Conservation (phyloP, 2,888 invertebrate species). For the Conchocele bisecta region DNA sequence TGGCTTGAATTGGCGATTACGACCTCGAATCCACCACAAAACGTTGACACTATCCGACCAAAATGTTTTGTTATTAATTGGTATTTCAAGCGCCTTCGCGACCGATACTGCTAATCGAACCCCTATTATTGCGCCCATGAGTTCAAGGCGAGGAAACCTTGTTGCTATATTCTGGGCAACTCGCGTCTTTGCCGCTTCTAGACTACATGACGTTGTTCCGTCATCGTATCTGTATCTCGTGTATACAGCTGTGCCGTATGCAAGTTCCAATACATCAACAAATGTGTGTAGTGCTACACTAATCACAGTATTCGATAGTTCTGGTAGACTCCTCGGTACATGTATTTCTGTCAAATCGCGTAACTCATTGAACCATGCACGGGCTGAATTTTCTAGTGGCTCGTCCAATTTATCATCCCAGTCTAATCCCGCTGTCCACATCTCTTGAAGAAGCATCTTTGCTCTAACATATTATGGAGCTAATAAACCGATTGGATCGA, state of each 20-base stretch:
- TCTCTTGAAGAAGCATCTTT: too few species aligned
- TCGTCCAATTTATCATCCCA: too few species aligned
- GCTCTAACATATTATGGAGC: too few species aligned
- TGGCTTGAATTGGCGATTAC: conserved; percentile 34
- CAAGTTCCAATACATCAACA: conserved; percentile 40
- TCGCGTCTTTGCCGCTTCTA: conserved; percentile 30
- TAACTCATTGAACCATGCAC: too few species aligned
- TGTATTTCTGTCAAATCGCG: too few species aligned
- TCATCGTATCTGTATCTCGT: conserved; percentile 13
- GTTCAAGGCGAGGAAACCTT: conserved; percentile 32
- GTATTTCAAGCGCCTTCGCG: neutral
- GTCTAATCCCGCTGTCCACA: too few species aligned
- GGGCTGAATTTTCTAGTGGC: too few species aligned
- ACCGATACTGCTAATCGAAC: conserved; percentile 8
- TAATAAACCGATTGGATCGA: too few species aligned
- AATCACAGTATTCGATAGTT: neutral
- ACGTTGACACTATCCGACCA: conserved; percentile 36
- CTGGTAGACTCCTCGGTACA: too few species aligned
- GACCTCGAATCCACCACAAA: conserved; percentile 43
- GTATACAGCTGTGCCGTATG: conserved; percentile 41
- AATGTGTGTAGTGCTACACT: conserved; percentile 41
- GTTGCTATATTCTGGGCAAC: conserved; percentile 31
- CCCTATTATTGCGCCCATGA: conserved; percentile 25
- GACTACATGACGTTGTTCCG: conserved; percentile 4
- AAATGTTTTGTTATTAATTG: conserved; percentile 1